Evolutionary conservation across 1,140 invertebrate species (phyloP), one percentile per base, ranked within the genome.

Genomic region (Drosophila triauraria): DNA sequence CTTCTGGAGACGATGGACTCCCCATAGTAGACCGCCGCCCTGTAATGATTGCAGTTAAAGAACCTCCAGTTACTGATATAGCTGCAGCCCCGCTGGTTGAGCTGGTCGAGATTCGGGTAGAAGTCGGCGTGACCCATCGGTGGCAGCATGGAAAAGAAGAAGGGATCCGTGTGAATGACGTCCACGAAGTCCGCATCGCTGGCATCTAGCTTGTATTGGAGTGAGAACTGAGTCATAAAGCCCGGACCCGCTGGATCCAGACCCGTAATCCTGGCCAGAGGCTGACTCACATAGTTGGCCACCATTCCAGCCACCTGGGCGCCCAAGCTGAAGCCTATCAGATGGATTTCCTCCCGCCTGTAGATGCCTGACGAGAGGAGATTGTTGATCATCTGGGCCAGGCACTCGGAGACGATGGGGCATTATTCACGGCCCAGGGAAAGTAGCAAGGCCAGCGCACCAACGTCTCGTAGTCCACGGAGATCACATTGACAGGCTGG

Each of bases 301-400:
- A 97, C 96, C 85, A 98, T 98, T 1, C 97, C 98, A 0, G 97
- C 97, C 1, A 98, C 95, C 87, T 99, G 98, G 3, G 97, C 97
- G 0, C 98, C 98, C 59, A 97, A 93, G 68, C 96, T 96, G 93
- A 98, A 98, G 0, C 98, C 98, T 79, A 99, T 96, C 32, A 99
- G 78, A 87, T 99, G 98, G 25, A 97, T 80, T 15, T 91, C 61
- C 15, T 78, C 56, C 93, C 70, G 95, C 94, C 43, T 94, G 93
- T 71, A 94, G 71, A 62, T 94, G 91, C n/a, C 95, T 91, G 50
- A 94, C 48, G 54, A 78, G 0, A 82, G 46, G 0, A 94, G 79
- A 32, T 91, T 84, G 9, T 92, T 75, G 9, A 94, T 74, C 8
- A 95, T 70, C 23, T 93, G 91, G 1, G 93, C 93, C 8, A 93